These are phyloP conservation scores for Heterotilapia buettikoferi DNA, from an alignment of 2,113 vertebrate genomes.

Conservation along the genomic window DNA sequence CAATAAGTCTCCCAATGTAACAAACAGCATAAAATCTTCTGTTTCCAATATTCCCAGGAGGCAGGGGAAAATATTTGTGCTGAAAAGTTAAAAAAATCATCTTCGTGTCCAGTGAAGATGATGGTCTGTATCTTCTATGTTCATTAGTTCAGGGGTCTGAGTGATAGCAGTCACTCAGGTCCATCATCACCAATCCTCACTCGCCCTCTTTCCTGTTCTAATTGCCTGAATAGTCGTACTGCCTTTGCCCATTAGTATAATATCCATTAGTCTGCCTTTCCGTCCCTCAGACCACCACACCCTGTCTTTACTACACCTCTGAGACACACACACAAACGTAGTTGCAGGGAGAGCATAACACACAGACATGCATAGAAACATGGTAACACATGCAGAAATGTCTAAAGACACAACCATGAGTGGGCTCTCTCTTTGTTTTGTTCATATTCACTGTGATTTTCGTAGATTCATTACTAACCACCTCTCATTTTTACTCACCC, in stretches of 20 bases:
- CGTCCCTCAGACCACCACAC: constrained; percentile 47
- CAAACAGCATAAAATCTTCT: fast-evolving
- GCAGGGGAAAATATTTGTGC: neutral
- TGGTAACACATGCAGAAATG: neutral
- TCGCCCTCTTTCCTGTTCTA: constrained; percentile 68
- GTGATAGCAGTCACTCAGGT: constrained; percentile 23
- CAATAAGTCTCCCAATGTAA: fast-evolving
- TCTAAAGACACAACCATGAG: neutral
- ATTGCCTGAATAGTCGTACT: constrained; percentile 61
- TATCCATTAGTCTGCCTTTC: constrained; percentile 55
- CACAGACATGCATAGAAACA: neutral
- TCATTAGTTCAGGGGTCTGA: constrained; percentile 41
- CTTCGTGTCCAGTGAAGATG: neutral
- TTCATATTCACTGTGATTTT: neutral
- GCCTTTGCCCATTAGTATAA: constrained; percentile 68
- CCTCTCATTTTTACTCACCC: neutral
- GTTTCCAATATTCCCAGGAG: neutral
- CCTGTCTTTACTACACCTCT: constrained; percentile 69
- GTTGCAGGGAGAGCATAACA: neutral
- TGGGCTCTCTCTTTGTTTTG: neutral
- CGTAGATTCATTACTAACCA: neutral
- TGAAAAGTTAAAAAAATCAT: neutral
- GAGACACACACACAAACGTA: constrained; percentile 59
- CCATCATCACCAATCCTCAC: constrained; percentile 52
- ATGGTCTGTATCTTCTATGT: neutral